Conservation (phyloP, 1,140 invertebrate species). For the Papilio polyxenes region DNA sequence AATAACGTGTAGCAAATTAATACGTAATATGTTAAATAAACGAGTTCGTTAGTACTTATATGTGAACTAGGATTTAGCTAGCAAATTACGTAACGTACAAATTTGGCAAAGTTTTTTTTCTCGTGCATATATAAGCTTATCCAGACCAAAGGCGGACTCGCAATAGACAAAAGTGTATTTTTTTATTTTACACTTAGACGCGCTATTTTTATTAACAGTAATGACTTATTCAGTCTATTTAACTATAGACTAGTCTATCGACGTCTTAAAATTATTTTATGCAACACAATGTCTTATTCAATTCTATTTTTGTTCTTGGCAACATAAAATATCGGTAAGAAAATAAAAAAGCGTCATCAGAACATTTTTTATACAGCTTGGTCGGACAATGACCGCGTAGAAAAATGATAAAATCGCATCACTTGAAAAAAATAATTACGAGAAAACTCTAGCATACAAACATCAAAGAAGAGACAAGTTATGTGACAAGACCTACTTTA, state of each 20-base stretch:
- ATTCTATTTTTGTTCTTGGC: slow-evolving; percentile 15
- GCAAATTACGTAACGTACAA: neutral
- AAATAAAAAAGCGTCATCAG: neutral
- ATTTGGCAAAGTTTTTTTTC: neutral
- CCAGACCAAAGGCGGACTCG: too few species aligned
- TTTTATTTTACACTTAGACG: too few species aligned
- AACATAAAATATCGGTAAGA: neutral
- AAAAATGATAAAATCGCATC: neutral
- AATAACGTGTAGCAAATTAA: neutral
- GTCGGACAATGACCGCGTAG: neutral
- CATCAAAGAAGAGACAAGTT: too few species aligned
- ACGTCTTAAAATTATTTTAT: neutral
- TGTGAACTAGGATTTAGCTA: neutral
- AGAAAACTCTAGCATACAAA: neutral
- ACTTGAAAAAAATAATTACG: neutral
- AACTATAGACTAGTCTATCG: too few species aligned
- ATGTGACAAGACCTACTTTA: too few species aligned
- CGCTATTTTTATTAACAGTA: too few species aligned
- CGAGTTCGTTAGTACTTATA: neutral
- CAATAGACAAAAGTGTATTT: too few species aligned
- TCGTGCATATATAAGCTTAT: neutral
- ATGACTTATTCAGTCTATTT: too few species aligned
- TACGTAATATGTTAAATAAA: neutral
- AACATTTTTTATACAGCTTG: neutral
- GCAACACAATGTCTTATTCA: slow-evolving; percentile 3